phyloP scores from a whole-genome alignment of 2,113 vertebrate genomes.

The Microtus ochrogaster region DNA sequence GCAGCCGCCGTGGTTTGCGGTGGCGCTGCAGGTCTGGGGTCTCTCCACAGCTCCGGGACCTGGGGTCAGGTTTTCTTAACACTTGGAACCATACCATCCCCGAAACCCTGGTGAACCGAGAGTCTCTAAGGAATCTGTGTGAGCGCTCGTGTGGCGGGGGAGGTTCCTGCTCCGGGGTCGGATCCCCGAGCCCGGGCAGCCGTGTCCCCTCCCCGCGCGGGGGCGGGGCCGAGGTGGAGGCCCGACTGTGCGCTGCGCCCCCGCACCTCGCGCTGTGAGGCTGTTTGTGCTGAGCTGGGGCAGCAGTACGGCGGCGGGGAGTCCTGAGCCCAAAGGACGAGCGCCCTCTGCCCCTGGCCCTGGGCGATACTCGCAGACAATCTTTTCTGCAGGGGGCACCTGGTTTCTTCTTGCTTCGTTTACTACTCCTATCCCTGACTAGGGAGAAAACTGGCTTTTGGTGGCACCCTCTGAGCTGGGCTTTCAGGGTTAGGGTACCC shows the following conservation, averaged over 20 bases:
- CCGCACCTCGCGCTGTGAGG: constrained; percentile 64
- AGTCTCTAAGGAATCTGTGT: not conserved
- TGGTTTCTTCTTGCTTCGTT: not conserved
- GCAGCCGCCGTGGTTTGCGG: not conserved
- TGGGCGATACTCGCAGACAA: not conserved
- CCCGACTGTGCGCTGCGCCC: constrained; percentile 51
- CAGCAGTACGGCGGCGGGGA: constrained; percentile 19
- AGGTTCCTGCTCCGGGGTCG: constrained; percentile 58
- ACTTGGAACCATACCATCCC: not conserved
- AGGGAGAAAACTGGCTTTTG: constrained; percentile 41
- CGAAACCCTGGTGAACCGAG: not conserved
- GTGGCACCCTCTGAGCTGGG: not conserved
- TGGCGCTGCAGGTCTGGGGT: not conserved
- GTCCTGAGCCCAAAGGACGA: constrained; percentile 54
- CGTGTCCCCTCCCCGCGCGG: constrained; percentile 62
- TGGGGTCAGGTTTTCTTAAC: constrained; percentile 1
- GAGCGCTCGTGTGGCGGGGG: not conserved
- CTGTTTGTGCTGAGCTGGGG: constrained; percentile 67
- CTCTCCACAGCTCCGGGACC: not conserved
- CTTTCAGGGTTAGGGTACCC: not conserved
- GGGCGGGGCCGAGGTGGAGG: constrained; percentile 68
- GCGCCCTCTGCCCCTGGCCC: constrained; percentile 72
- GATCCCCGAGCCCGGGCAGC: constrained; percentile 39
- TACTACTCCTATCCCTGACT: not conserved
- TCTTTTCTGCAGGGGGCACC: not conserved